Conservation (phyloP, 2,888 invertebrate species). For the Zeuzera pyrina region DNA sequence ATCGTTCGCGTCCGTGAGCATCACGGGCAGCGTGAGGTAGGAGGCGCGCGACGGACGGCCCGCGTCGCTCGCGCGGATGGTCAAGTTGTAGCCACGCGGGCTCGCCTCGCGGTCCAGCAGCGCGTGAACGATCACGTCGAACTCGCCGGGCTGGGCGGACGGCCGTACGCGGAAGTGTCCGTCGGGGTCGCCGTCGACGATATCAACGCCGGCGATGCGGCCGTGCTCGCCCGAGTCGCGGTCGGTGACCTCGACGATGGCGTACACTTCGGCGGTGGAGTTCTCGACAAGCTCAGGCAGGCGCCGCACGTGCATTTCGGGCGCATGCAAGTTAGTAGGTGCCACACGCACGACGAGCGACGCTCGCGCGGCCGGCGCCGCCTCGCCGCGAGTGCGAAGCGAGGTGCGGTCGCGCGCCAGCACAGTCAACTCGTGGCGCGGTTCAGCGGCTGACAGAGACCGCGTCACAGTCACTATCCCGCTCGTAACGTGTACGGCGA, state of each 20-base stretch:
- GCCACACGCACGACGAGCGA: conserved; percentile 83
- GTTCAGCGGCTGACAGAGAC: conserved; percentile 80
- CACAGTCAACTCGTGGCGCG: conserved; percentile 83
- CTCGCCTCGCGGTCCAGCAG: conserved; percentile 84
- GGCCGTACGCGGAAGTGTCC: conserved; percentile 86
- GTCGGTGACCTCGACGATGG: conserved; percentile 89
- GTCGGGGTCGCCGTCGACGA: conserved; percentile 91
- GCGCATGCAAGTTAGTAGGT: conserved; percentile 89
- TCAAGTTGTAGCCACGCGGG: conserved; percentile 89
- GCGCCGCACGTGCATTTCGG: conserved; percentile 85
- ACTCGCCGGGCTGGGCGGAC: conserved; percentile 78
- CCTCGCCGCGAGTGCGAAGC: conserved; percentile 54
- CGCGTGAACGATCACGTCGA: conserved; percentile 84
- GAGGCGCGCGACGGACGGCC: conserved; percentile 85
- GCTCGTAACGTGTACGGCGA: conserved; percentile 94
- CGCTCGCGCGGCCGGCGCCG: conserved; percentile 83
- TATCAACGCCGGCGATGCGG: conserved; percentile 84
- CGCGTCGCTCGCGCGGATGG: conserved; percentile 86
- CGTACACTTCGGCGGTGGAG: conserved; percentile 88
- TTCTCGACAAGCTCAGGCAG: conserved; percentile 87
- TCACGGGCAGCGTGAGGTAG: conserved; percentile 86
- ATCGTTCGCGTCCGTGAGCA: conserved; percentile 86
- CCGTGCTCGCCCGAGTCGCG: conserved; percentile 89
- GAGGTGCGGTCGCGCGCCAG: conserved; percentile 89
- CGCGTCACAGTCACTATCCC: conserved; percentile 90